Evolutionary conservation across 2,888 invertebrate genomes (phyloP).

Genomic region (Hydroisotoma schaefferi): DNA sequence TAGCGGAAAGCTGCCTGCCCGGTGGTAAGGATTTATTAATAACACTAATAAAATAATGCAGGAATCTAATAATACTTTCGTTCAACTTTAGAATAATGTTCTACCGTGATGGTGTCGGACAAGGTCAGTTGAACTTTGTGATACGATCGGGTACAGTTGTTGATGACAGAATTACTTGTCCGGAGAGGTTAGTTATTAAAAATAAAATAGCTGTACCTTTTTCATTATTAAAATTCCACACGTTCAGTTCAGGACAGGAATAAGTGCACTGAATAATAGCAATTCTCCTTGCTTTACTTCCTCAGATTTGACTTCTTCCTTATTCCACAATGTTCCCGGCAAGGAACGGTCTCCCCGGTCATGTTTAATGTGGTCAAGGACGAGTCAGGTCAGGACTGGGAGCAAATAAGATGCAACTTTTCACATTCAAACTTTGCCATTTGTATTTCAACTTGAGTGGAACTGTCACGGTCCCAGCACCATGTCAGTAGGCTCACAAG

Average conservation of each 20-base stretch:
- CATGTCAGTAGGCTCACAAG: conserved; percentile 59
- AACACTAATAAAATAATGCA: too few relatives aligned
- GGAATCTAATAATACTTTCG: too few relatives aligned
- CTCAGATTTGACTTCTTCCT: conserved; percentile 83
- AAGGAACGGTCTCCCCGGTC: conserved; percentile 89
- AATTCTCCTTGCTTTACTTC: too few relatives aligned
- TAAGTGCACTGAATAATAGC: too few relatives aligned
- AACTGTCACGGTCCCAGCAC: conserved; percentile 56
- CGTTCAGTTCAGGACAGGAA: too few relatives aligned
- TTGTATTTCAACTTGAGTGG: conserved; percentile 88
- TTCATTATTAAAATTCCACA: too few relatives aligned
- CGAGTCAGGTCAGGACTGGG: conserved; percentile 61
- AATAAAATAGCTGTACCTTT: too few relatives aligned
- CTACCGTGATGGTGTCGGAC: too few relatives aligned
- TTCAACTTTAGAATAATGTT: too few relatives aligned
- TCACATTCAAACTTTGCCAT: conserved; percentile 82
- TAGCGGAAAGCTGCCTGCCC: too few relatives aligned
- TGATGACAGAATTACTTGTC: conserved; percentile 78
- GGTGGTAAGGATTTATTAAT: too few relatives aligned
- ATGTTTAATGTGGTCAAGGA: conserved; percentile 83
- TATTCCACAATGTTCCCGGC: conserved; percentile 77
- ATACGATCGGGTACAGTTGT: conserved; percentile 88
- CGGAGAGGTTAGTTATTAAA: conserved; percentile 58
- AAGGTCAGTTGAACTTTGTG: too few relatives aligned
- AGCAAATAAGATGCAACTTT: conserved; percentile 72